Evolutionary conservation across 2,797 vertebrate genomes (phyloP).

Genomic region (Sebastes matsubarae): DNA sequence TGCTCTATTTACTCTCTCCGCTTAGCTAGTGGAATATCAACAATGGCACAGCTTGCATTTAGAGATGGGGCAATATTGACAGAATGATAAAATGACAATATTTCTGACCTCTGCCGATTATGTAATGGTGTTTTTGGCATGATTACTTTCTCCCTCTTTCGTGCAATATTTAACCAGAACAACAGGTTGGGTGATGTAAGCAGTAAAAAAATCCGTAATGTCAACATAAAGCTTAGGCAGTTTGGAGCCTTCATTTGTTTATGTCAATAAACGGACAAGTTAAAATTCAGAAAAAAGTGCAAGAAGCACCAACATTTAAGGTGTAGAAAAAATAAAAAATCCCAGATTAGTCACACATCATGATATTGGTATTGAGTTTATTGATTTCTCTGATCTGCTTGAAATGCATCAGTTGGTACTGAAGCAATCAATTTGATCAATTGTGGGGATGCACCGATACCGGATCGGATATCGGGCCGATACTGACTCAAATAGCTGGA

Average conservation of each 20-base stretch:
- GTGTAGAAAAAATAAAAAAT: not conserved
- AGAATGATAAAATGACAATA: not conserved
- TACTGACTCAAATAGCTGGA: no score
- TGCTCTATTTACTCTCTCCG: slow-evolving; percentile 51
- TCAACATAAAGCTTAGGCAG: not conserved
- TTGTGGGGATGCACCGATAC: no score
- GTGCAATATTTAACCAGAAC: not conserved
- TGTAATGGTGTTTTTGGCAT: not conserved
- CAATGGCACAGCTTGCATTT: slow-evolving; percentile 32
- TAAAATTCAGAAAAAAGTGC: not conserved
- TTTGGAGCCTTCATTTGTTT: not conserved
- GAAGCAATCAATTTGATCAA: not conserved
- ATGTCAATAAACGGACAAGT: not conserved
- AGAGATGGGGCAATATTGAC: not conserved
- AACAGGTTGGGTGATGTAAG: not conserved
- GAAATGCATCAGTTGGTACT: not conserved
- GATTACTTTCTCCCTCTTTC: not conserved
- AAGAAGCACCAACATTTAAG: not conserved
- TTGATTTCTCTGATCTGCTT: not conserved
- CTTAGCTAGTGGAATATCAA: slow-evolving; percentile 27
- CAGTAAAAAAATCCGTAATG: not conserved
- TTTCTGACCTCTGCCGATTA: not conserved
- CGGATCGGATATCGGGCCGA: no score
- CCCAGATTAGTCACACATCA: not conserved
- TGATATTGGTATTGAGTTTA: not conserved